phyloP scores from a whole-genome alignment of 1,140 invertebrate species.

The Brachystomella parvula region DNA sequence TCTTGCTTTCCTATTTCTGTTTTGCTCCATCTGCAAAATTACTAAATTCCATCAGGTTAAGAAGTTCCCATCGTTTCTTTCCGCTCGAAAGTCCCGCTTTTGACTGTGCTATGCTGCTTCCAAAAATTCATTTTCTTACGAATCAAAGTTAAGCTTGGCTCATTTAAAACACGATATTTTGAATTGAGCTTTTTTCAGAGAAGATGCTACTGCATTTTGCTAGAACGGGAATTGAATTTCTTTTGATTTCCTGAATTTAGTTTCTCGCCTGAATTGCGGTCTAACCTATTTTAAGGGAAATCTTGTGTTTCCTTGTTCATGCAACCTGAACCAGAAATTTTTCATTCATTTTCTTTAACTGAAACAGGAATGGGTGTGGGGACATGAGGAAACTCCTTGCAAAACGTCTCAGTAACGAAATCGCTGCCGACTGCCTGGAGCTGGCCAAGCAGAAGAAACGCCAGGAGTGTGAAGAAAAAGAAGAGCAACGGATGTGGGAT shows the following conservation, averaged over 20 bases:
- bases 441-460: slow-evolving; percentile 28
- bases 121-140: not conserved
- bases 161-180: no score
- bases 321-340: not conserved
- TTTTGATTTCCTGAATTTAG: not conserved
- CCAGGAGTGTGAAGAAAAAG: slow-evolving; percentile 27
- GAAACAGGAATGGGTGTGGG: slow-evolving; percentile 27
- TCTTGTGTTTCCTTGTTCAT: not conserved
- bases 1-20: no score
- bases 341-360: not conserved
- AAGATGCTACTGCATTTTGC: not conserved
- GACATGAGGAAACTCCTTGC: slow-evolving; percentile 25
- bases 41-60: not conserved
- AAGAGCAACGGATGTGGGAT: slow-evolving; percentile 31
- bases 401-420: slow-evolving; percentile 25
- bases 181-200: not conserved
- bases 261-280: not conserved
- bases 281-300: not conserved
- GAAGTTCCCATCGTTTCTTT: no score
- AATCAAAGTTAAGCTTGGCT: not conserved
- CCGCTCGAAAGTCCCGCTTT: not conserved
- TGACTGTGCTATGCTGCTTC: not conserved
- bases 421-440: slow-evolving; percentile 29
- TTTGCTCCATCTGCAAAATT: not conserved
- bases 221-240: not conserved